Evolutionary conservation across 2,888 invertebrate genomes (phyloP), one percentile per base, ranked within the genome.

Genomic region (Artemia sinica): DNA sequence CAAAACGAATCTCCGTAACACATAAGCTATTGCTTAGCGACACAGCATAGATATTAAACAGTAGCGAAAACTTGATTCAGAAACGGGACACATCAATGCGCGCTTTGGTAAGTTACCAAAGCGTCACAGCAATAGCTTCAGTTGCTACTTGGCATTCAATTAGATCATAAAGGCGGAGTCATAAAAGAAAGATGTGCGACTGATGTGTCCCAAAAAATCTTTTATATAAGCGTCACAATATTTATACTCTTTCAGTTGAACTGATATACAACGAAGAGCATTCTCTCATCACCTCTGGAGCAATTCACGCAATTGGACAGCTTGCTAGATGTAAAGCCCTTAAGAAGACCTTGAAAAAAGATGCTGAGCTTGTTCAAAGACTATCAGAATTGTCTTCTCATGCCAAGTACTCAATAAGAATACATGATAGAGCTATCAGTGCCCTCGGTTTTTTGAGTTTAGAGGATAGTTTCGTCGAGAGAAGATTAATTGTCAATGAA

Each of bases 361-460:
- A 58, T 58, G 9, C 63, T 72, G 81, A 83, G 9, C 79, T 91
- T 28, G 84, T 89, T 9, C 84, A 86, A 49, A 83, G 82, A 14
- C 79, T 93, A 66, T 83, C 88, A 72, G 84, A 82, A 67, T 82
- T 89, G 50, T 82, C 90, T 70, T 85, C 83, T n/a, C 87, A 86
- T 75, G 80, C 82, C 0, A 88, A 88, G 74, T 77, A 84, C 10
- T 82, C 85, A 14, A 82, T 85, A 0, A 89, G 87, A 78, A 83
- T 88, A 65, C 81, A 85, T 49, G n/a, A 50, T 76, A 85, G 84
- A 74, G 86, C 90, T 50, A 84, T 88, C 8, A 83, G 83, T 73
- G 85, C 89, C 69, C 78, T 90, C 52, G 92, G 92, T 0, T 81
- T 86, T 73, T 77, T 93, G 73, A 91, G 91, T 74, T 84, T 91